Percentiles rank a stretch among this genome's conserved stretches.
Evolutionary conservation across 2,797 vertebrate genomes (phyloP).

Genomic region (Atherinosoma microstoma): DNA sequence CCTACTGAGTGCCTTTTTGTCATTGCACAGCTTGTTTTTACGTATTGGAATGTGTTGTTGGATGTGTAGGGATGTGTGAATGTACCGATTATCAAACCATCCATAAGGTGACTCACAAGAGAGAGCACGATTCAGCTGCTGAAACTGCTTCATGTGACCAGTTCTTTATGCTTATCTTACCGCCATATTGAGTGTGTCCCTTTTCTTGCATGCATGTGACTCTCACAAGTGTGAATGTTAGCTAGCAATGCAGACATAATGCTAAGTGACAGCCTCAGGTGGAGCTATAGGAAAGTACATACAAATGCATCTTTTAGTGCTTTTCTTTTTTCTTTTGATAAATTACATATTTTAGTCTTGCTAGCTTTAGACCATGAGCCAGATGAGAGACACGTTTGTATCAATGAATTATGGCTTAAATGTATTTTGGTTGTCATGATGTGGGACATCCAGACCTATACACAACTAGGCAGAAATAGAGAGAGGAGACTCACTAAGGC

Average conservation of each 20-base stretch:
- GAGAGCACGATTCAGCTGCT: slow-evolving; percentile 51
- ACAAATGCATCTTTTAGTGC: slow-evolving; percentile 36
- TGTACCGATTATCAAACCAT: slow-evolving; percentile 73
- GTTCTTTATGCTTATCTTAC: slow-evolving; percentile 61
- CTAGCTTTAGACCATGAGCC: slow-evolving; percentile 37
- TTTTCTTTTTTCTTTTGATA: slow-evolving; percentile 26
- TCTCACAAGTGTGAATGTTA: slow-evolving; percentile 41
- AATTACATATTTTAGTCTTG: slow-evolving; percentile 42
- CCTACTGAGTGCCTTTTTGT: not conserved
- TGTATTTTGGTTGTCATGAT: slow-evolving; percentile 53
- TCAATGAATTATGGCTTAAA: slow-evolving; percentile 62
- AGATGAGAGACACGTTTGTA: slow-evolving; percentile 33
- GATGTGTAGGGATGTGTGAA: slow-evolving; percentile 66
- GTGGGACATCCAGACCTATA: slow-evolving; percentile 41
- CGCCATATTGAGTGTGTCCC: slow-evolving; percentile 63
- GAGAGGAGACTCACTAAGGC: slow-evolving; percentile 34
- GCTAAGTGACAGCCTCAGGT: slow-evolving; percentile 60
- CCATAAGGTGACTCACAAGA: slow-evolving; percentile 72
- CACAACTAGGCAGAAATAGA: slow-evolving; percentile 8
- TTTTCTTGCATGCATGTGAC: slow-evolving; percentile 56
- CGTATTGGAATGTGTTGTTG: slow-evolving; percentile 48
- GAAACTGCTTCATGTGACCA: slow-evolving; percentile 51
- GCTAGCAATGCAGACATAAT: slow-evolving; percentile 57
- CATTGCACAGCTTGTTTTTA: slow-evolving; percentile 21
- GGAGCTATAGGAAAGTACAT: slow-evolving; percentile 46